Evolutionary conservation across 2,888 invertebrate species (phyloP).

Genomic region (Alloplasta piceator): DNA sequence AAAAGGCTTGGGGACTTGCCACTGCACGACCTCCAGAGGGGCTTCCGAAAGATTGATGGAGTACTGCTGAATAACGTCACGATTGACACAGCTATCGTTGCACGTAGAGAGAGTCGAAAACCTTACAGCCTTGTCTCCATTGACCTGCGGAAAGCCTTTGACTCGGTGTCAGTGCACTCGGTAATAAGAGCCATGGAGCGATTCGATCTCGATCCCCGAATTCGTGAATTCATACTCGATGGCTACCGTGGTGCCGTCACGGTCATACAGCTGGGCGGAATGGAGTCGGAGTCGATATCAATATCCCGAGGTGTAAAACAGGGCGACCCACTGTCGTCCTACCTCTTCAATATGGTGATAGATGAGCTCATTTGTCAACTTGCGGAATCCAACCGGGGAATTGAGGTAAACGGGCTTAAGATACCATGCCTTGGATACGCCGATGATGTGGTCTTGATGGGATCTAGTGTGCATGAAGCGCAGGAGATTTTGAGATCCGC

Average conservation of each 20-base stretch:
- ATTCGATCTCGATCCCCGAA: no score
- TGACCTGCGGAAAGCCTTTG: neutral
- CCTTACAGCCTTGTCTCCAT: neutral
- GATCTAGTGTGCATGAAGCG: conserved; percentile 29
- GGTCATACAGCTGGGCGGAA: neutral
- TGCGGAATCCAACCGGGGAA: neutral
- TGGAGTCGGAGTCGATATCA: conserved; percentile 1
- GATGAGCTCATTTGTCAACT: conserved; percentile 23
- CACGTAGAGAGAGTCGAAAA: neutral
- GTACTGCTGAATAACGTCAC: neutral
- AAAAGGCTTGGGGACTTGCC: neutral
- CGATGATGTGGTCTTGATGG: conserved; percentile 64
- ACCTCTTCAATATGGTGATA: conserved; percentile 19
- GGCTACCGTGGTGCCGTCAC: neutral
- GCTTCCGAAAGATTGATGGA: conserved; percentile 17
- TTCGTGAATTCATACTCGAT: neutral
- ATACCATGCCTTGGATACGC: conserved; percentile 62
- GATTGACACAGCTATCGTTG: neutral
- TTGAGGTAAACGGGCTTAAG: neutral
- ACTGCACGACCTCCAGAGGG: conserved; percentile 13
- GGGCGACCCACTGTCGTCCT: conserved; percentile 15
- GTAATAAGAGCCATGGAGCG: neutral
- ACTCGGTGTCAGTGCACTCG: neutral
- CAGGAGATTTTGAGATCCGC: conserved; percentile 37
- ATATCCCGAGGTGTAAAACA: conserved; percentile 22